phyloP scores from a whole-genome alignment of 37 sponge, comb jelly and placozoan species.

The Hormiphora californensis region DNA sequence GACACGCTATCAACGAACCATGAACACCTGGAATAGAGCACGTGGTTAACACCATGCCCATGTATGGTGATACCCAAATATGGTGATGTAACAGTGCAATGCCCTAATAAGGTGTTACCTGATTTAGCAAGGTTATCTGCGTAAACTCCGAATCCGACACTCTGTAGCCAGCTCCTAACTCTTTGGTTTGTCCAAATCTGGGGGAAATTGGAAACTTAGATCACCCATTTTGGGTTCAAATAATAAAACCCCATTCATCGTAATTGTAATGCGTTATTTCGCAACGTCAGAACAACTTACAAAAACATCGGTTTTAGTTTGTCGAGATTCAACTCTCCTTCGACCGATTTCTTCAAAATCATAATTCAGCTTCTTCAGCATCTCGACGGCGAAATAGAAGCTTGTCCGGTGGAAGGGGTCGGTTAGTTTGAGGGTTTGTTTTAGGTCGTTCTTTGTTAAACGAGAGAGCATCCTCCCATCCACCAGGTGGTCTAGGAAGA shows the following conservation, averaged over 20 bases:
- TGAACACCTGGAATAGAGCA: neutral
- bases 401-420: constrained; percentile 70
- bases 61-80: too few relatives aligned
- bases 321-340: neutral
- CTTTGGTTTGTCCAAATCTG: constrained; percentile 48
- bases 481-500: constrained; percentile 33
- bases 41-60: neutral
- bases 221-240: too few relatives aligned
- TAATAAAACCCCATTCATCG: too few relatives aligned
- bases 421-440: constrained; percentile 70
- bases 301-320: constrained; percentile 34
- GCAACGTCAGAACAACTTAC: too few relatives aligned
- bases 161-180: constrained; percentile 8
- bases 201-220: too few relatives aligned
- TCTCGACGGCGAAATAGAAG: constrained; percentile 48
- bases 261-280: too few relatives aligned
- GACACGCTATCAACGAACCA: constrained; percentile 39
- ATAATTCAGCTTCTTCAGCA: constrained; percentile 48
- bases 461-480: constrained; percentile 79
- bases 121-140: neutral
- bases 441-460: constrained; percentile 82
- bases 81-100: too few relatives aligned
- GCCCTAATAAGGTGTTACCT: too few relatives aligned
- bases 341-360: constrained; percentile 28
- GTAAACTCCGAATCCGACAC: constrained; percentile 36